Base-by-base conservation (phyloP, 2,888 invertebrate genomes). In the Eilema depressum region DNA sequence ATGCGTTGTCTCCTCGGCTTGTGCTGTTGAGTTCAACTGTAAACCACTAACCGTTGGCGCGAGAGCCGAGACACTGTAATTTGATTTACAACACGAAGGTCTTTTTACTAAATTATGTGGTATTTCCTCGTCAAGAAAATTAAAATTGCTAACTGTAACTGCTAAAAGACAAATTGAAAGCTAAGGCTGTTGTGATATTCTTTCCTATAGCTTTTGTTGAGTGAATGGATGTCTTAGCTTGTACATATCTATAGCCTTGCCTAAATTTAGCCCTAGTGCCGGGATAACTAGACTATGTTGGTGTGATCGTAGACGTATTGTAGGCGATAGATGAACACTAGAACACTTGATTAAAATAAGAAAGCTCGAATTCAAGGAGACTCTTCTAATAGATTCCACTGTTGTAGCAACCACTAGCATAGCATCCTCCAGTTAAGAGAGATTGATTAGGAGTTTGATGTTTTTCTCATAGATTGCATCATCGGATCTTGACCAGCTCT, bases 31-130 rank as follows among this genome's bases (percentile, higher is more conserved):
- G 63, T 69, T 69, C 68, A 69, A 69, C 62, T 47, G 63, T 69
- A 72, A 53, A 72, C 72, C 72, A 30, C 66, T 69, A 69, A 69
- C 66, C 66, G 72, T 68, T 68, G 17, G 60, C 33, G 60, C 60
- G 65, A 53, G 28, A 25, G 47, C 47, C 57, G 37, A 67, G 66
- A 66, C 63, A 41, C 37, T 62, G 23, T 70, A 66, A 70, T 66
- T 70, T 70, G 11, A 37, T 63, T 66, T 69, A 28, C 47, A 33
- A 64, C 64, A 60, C n/a, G 53, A 62, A 66, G 61, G 53, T 56
- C 56, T 70, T 47, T 37, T 14, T 37, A 59, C 30, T 63, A 57
- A 70, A 63, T 41, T 28, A 57, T 30, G 56, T 57, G 23, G 69
- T n/a, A 12, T 65, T 61, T 53, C 41, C 53, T 53, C 23, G 20